A percentile compares a stretch with the other conserved stretches of the same genome.
Evolutionary conservation across 2,797 vertebrate genomes (phyloP).

Genomic region (Psittacula derbiana): DNA sequence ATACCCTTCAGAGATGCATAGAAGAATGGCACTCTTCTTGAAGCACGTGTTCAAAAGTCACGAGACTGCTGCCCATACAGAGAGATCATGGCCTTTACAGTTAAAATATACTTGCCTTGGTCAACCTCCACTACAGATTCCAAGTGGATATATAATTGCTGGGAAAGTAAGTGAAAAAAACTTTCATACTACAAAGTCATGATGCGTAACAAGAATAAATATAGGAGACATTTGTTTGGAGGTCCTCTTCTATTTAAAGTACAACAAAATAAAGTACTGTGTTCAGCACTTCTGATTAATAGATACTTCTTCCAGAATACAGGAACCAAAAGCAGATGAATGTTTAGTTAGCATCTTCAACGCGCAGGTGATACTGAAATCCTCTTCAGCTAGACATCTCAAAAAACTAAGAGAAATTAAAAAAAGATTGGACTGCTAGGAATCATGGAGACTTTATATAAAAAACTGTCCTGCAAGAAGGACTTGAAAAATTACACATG

Average conservation of each 20-base stretch:
- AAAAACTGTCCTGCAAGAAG: neutral
- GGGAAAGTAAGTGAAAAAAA: fast-evolving
- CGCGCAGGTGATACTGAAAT: neutral
- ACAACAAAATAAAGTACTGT: neutral
- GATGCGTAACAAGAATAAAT: neutral
- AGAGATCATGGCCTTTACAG: neutral
- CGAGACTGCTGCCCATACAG: fast-evolving
- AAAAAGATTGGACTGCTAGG: neutral
- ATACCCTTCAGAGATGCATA: neutral
- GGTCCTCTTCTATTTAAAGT: neutral
- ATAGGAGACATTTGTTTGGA: neutral
- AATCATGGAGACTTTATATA: neutral
- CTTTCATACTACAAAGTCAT: neutral
- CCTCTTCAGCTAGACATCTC: neutral
- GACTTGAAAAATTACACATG: neutral
- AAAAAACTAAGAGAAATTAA: neutral
- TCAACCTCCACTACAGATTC: neutral
- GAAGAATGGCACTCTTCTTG: neutral
- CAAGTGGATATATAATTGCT: neutral
- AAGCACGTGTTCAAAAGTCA: neutral
- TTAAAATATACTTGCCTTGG: neutral
- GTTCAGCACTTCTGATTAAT: neutral
- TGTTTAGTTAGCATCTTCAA: neutral
- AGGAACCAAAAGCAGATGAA: neutral
- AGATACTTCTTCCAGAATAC: neutral